phyloP scores from a whole-genome alignment of 2,113 vertebrate genomes.

The Lonchura striata region DNA sequence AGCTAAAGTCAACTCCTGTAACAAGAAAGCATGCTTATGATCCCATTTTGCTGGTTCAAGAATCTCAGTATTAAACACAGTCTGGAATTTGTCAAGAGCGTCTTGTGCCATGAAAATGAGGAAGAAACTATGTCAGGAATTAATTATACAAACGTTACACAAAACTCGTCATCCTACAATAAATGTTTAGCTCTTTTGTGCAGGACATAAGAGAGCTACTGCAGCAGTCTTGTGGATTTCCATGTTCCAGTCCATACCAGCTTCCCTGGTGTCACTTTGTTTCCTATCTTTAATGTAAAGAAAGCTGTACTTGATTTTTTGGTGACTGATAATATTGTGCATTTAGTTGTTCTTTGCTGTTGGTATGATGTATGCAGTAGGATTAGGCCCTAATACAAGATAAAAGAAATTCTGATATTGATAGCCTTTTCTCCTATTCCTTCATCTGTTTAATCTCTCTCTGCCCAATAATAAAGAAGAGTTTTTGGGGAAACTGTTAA shows the following conservation, averaged over 20 bases:
- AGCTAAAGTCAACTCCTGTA: neutral
- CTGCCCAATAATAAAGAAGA: neutral
- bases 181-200: neutral
- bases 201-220: neutral
- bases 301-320: neutral
- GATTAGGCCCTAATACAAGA: neutral
- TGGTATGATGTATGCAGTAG: neutral
- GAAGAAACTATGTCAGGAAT: neutral
- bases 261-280: neutral
- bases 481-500: neutral
- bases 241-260: neutral
- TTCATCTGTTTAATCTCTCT: neutral
- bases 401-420: neutral
- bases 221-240: neutral
- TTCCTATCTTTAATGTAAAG: neutral
- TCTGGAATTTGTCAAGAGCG: neutral
- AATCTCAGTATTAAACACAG: neutral
- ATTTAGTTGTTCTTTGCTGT: neutral
- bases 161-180: neutral
- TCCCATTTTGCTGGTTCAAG: neutral
- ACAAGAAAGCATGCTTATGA: neutral
- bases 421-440: neutral
- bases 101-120: neutral
- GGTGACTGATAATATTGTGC: neutral
- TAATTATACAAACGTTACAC: neutral